These are phyloP conservation scores for Pseudomyrmex pallidus DNA, from an alignment of 1,140 invertebrate genomes.

Conservation along the genomic window DNA sequence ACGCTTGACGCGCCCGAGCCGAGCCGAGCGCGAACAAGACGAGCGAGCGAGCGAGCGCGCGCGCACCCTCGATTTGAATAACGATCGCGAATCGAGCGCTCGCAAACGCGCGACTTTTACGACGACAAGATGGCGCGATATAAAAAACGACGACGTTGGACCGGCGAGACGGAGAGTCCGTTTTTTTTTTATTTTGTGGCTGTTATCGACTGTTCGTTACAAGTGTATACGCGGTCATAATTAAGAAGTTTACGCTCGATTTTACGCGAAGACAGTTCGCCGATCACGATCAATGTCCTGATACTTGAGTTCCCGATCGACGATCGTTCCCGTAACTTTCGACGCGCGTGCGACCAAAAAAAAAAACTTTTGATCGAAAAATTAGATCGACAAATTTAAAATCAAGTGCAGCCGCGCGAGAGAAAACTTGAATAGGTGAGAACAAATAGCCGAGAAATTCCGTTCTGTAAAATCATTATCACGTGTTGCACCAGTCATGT, in stretches of 20 bases:
- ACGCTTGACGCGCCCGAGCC: conserved; percentile 4
- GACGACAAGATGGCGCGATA: neutral
- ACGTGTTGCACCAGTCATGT: no score
- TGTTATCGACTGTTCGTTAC: neutral
- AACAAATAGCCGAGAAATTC: no score
- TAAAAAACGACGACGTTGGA: neutral
- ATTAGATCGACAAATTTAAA: no score
- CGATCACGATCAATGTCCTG: no score
- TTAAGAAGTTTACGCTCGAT: conserved; percentile 17
- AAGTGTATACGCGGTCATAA: neutral
- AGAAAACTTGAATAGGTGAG: no score
- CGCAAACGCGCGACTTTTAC: conserved; percentile 25
- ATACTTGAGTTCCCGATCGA: no score
- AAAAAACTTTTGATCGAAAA: no score
- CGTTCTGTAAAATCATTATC: no score
- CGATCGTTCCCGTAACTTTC: no score
- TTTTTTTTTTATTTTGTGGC: neutral
- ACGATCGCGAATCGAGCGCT: conserved; percentile 32
- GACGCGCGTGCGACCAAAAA: no score
- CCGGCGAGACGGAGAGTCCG: neutral
- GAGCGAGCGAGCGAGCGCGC: neutral
- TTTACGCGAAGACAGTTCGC: no score
- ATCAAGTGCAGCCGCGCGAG: no score
- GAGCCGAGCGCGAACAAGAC: conserved; percentile 39
- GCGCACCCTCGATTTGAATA: conserved; percentile 43